phyloP scores from a whole-genome alignment of 2,797 vertebrate genomes.

The Pogoniulus pusillus region DNA sequence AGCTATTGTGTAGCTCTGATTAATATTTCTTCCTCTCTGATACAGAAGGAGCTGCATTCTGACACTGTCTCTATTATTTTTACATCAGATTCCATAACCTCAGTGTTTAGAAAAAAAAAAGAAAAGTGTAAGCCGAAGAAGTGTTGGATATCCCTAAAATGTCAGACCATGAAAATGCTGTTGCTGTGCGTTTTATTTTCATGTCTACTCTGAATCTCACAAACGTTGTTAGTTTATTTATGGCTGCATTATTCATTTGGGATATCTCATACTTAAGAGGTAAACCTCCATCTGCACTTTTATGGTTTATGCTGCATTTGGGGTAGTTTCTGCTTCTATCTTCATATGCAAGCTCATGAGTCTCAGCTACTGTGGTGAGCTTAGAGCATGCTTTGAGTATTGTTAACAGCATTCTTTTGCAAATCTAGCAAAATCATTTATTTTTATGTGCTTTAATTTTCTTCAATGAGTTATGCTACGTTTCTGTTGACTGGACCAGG shows the following conservation, averaged over 20 bases:
- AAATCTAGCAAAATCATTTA: not conserved
- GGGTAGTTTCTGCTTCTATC: not conserved
- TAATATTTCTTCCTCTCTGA: slow-evolving; percentile 50
- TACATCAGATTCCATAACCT: slow-evolving; percentile 50
- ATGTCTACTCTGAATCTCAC: slow-evolving; percentile 68
- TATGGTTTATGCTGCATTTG: not conserved
- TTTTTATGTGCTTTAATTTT: slow-evolving; percentile 11
- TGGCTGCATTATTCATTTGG: slow-evolving; percentile 22
- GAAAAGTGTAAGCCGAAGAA: slow-evolving; percentile 67
- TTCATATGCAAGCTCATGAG: not conserved
- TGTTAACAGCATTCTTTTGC: not conserved
- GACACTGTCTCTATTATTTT: slow-evolving; percentile 70
- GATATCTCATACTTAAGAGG: slow-evolving; percentile 44
- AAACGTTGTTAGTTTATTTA: slow-evolving; percentile 69
- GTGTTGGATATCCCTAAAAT: slow-evolving; percentile 73
- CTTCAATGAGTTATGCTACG: not conserved
- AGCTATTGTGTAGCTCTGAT: slow-evolving; percentile 48
- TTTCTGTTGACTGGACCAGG: slow-evolving; percentile 9
- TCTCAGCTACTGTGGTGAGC: not conserved
- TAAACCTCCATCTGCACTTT: not conserved
- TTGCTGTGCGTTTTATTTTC: slow-evolving; percentile 73
- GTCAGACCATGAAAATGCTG: slow-evolving; percentile 76
- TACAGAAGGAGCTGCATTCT: slow-evolving; percentile 53
- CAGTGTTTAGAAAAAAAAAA: not conserved
- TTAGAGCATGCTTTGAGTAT: not conserved